Base-by-base conservation (phyloP, 2,797 vertebrate species). In the Florisuga fusca region DNA sequence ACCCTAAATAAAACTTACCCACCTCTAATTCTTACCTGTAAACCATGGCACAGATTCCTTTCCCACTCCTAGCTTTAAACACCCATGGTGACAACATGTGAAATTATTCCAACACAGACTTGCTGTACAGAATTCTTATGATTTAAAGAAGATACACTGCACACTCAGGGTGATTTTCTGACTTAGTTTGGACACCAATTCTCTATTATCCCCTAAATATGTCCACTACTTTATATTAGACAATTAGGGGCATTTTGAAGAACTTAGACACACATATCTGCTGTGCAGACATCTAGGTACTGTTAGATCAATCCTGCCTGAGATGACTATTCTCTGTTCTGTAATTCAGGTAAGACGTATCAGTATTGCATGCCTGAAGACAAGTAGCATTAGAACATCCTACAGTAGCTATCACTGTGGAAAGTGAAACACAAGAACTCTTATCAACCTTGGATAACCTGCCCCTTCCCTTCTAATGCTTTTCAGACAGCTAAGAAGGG, bases 361-460 rank as follows among this genome's bases (percentile, higher is more conserved):
- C 82, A 81, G 25, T 72, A 38, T 23, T 80, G 67, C 81, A 86
- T 7, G 75, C 51, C 73, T 64, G 73, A 66, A 94, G 64, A 85
- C 58, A 61, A 45, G 68, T 0, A 80, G 82, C 4, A 57, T 36
- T 72, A 85, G 78, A 91, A 87, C 79, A 75, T 50, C 36, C 68
- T 45, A 4, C 4, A 45, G 51, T 7, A 81, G 82, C 80, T 93
- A 59, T 27, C 82, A 72, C 38, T 54, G 76, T 86, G 92, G 79
- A 95, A 96, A 97, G 59, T 76, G 89, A 95, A 95, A 95, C 76
- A 90, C 84, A 89, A 26, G 22, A 91, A 84, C 15, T 7, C 68
- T 96, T 89, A 95, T 86, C 89, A 83, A 38, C 45, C 53, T 57
- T 19, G 77, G 83, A 93, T 41, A 67, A 90, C 63, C 10, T 84